These are phyloP conservation scores for Helicoverpa zea DNA, from an alignment of 1,140 invertebrate species.

Conservation along the genomic window DNA sequence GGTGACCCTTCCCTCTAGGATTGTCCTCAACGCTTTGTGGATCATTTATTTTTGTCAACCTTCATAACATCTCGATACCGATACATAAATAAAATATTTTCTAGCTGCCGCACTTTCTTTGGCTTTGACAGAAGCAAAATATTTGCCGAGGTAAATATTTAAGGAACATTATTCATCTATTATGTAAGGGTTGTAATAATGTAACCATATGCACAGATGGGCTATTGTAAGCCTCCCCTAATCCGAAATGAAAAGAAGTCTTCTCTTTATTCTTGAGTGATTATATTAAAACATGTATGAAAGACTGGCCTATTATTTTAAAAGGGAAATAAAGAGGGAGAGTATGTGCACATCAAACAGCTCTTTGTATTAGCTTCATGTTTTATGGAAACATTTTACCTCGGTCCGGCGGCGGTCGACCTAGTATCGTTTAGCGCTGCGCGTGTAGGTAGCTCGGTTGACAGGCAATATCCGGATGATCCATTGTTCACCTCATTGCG, in stretches of 20 bases:
- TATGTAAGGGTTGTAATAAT: constrained; percentile 12
- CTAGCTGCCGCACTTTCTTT: constrained; percentile 4
- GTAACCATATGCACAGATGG: constrained; percentile 5
- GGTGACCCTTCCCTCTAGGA: constrained; percentile 52
- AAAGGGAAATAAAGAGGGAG: constrained; percentile 37
- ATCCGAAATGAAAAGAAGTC: constrained; percentile 25
- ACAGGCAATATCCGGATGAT: constrained; percentile 83
- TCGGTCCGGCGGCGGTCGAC: constrained; percentile 44
- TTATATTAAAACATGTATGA: constrained; percentile 28
- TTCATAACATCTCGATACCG: constrained; percentile 49
- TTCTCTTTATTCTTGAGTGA: constrained; percentile 25
- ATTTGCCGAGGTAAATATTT: constrained; percentile 29
- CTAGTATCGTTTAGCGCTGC: constrained; percentile 52
- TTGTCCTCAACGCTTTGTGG: constrained; percentile 51
- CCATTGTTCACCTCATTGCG: constrained; percentile 81
- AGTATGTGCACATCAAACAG: constrained; percentile 37
- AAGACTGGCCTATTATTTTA: constrained; percentile 31
- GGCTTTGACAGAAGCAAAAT: constrained; percentile 12
- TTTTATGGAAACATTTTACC: constrained; percentile 51
- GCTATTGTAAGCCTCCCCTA: constrained; percentile 19
- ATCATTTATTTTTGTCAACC: constrained; percentile 55
- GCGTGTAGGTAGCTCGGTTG: constrained; percentile 60
- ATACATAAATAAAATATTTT: constrained; percentile 49
- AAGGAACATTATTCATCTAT: background rate
- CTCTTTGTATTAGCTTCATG: constrained; percentile 51